Evolutionary conservation across 2,888 invertebrate genomes (phyloP), one percentile per base, ranked within the genome.

Genomic region (Cheilosia urbana): DNA sequence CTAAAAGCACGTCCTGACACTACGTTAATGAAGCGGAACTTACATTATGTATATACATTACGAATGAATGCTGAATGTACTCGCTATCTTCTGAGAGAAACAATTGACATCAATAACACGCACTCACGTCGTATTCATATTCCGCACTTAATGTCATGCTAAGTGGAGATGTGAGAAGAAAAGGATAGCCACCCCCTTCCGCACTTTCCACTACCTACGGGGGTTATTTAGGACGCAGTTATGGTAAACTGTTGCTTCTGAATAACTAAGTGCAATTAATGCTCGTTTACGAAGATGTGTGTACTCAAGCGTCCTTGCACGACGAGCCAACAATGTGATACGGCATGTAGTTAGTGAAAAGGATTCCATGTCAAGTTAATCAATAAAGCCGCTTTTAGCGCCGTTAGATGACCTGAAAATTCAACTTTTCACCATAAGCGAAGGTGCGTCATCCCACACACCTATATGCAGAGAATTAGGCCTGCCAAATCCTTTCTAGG

Each of bases 101-200:
- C 71, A 78, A 78, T 78, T 78, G 78, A 78, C 57, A 78, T 78
- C 78, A 78, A 78, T 63, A 37, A n/a, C 69, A 57, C 55, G 57
- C 78, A 71, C 71, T 63, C 71, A 78, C 63, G 63, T 63, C 49
- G 34, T n/a, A 57, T 51, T 49, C 66, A 58, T 68, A 76, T 68
- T 68, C 51, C 42, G 7, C 30, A 42, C 63, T 53, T 53, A 68
- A 76, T 68, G 65, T 63, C 63, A 40, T 78, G 60, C 49, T 30
- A 78, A 78, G 71, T 78, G 63, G 57, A 21, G 58, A 37, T 40
- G 51, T 55, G 47, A 27, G 19, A 63, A 57, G 47, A 77, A 77
- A 69, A 55, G 53, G 68, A 63, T 55, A 77, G 49, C 55, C n/a
- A n/a, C n/a, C 24, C 15, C 37, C 21, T 3, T 19, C 17, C 47